phyloP scores from a whole-genome alignment of 2,888 invertebrate genomes.

The Lasioglossum oenotherae region DNA sequence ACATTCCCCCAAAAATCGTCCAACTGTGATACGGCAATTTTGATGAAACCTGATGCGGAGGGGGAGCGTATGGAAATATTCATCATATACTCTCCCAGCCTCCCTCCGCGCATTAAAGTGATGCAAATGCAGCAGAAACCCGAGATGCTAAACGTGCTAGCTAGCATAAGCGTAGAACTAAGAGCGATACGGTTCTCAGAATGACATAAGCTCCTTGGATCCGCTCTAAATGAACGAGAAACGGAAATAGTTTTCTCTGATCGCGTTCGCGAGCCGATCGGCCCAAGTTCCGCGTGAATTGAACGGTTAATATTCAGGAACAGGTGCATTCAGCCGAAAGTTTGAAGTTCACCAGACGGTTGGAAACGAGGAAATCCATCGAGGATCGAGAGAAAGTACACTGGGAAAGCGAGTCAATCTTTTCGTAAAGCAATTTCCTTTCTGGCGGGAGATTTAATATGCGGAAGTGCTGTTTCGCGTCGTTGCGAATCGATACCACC shows the following conservation, averaged over 20 bases:
- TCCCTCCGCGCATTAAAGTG: background rate
- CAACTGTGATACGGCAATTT: background rate
- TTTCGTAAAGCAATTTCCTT: constrained; percentile 32
- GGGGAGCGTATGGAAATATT: background rate
- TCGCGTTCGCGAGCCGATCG: background rate
- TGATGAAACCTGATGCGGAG: background rate
- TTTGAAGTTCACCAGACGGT: background rate
- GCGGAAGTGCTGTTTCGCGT: constrained; percentile 43
- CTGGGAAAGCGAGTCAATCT: background rate
- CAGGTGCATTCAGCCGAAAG: background rate
- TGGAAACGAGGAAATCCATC: background rate
- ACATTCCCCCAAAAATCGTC: background rate
- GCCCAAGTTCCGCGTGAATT: too few relatives aligned
- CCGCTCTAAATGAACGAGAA: background rate
- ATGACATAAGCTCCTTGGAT: background rate
- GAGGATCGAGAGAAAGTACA: background rate
- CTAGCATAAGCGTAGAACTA: background rate
- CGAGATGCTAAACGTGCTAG: background rate
- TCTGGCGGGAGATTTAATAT: constrained; percentile 36
- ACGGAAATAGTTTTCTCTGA: background rate
- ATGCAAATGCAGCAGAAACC: background rate
- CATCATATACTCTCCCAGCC: background rate
- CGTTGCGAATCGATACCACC: constrained; percentile 42
- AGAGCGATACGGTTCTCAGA: background rate
- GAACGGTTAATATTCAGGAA: background rate